Evolutionary conservation across 2,113 vertebrate species (phyloP), one percentile per base, ranked within the genome.

Genomic region (Eolophus roseicapilla): DNA sequence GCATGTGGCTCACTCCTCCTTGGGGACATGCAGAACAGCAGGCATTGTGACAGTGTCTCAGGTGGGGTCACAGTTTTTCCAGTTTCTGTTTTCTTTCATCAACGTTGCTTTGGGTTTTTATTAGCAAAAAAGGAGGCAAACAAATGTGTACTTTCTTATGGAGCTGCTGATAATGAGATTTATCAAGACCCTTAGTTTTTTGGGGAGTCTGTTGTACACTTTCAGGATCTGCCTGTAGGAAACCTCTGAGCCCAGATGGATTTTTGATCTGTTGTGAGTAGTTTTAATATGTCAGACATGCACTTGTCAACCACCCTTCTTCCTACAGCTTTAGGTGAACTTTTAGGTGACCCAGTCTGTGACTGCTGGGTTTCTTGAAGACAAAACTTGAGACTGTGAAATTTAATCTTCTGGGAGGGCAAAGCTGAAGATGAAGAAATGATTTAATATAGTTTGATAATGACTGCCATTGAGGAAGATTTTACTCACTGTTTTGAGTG

Each of bases 401-500:
- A 24, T 79, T 84, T 23, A 50, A 53, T 62, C 41, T 85, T 91
- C 50, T 44, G 19, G 9, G 28, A 90, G 11, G 29, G 33, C n/a
- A 65, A 63, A 60, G 65, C 0, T n/a, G 74, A 81, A 86, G 28
- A 33, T 47, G 64, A 78, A 87, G 52, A 82, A 82, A 27, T 4
- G 2, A 2, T 82, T 89, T 87, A 79, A 43, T 39, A 33, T 10
- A 5, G 17, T 63, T 88, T 78, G 43, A 20, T 70, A 92, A 76
- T 0, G 0, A 79, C 24, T 69, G 47, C 41, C 69, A 6, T 10
- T 73, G 75, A 80, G 59, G 59, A 95, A 85, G 57, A 64, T 85
- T 85, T 93, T 85, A 49, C 43, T 79, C 82, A 62, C 65, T 87
- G 53, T 88, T 94, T 91, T 90, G 87, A 92, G 28, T 43, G 63